Conservation (phyloP, 2,888 invertebrate genomes). For the Sminthurides aquaticus region DNA sequence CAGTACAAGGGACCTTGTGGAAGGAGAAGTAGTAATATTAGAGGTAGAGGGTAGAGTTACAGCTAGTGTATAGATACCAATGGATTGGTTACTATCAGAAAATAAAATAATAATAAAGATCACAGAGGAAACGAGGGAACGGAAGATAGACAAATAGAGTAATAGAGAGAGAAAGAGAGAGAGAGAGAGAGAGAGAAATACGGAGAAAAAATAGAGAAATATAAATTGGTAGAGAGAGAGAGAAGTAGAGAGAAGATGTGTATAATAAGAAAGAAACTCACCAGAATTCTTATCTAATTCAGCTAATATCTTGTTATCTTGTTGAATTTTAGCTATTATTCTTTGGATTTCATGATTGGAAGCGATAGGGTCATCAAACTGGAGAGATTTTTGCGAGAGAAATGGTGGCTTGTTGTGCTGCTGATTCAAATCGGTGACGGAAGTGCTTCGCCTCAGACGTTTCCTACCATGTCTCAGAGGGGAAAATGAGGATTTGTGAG, state of each 20-base stretch:
- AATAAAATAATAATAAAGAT: too few species aligned
- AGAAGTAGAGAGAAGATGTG: constrained; percentile 2
- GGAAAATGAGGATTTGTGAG: constrained; percentile 44
- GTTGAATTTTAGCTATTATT: constrained; percentile 92
- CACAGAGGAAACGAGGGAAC: too few species aligned
- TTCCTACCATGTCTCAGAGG: constrained; percentile 43
- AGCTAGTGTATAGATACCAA: too few species aligned
- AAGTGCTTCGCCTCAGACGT: constrained; percentile 42
- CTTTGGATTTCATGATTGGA: constrained; percentile 67
- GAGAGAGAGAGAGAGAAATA: constrained; percentile 7
- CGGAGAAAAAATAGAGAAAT: not conserved
- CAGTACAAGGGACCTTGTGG: not conserved
- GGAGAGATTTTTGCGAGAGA: constrained; percentile 43
- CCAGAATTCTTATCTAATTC: constrained; percentile 67
- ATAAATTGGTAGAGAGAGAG: not conserved
- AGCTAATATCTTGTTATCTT: constrained; percentile 65
- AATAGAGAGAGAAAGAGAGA: too few species aligned
- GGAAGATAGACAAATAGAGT: too few species aligned
- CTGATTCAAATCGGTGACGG: constrained; percentile 40
- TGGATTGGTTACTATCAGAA: too few species aligned
- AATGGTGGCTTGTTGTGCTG: constrained; percentile 26
- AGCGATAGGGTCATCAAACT: constrained; percentile 42
- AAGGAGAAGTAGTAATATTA: not conserved
- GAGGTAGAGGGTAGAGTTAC: too few species aligned
- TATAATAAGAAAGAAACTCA: constrained; percentile 30